These are phyloP conservation scores for Tragelaphus strepsiceros DNA, from an alignment of 2,113 vertebrate genomes.

Conservation along the genomic window DNA sequence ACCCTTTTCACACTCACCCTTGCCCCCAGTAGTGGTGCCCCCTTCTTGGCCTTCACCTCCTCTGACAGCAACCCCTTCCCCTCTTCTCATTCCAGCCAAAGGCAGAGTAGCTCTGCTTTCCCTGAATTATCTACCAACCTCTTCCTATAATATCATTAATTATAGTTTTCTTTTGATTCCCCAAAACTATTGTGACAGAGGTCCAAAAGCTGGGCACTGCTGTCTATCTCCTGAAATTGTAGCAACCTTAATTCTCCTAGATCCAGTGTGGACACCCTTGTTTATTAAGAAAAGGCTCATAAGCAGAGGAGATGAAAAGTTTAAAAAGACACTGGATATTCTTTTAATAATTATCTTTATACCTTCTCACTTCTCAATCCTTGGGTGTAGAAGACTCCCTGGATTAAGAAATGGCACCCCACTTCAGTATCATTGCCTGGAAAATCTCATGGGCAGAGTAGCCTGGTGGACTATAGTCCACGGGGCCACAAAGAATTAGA, in stretches of 20 bases:
- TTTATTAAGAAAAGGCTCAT: not conserved
- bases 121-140: not conserved
- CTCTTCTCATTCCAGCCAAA: not conserved
- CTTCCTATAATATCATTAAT: not conserved
- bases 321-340: not conserved
- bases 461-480: not conserved
- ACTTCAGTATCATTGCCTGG: not conserved
- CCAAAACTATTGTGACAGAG: not conserved
- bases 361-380: not conserved
- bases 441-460: not conserved
- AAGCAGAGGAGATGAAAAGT: not conserved
- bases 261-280: not conserved
- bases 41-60: not conserved
- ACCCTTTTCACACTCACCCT: not conserved
- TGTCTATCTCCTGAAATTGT: not conserved
- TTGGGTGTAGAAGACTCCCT: not conserved
- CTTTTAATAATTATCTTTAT: not conserved
- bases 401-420: not conserved
- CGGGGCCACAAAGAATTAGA: not conserved
- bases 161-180: not conserved
- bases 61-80: rapidly evolving
- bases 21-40: rapidly evolving
- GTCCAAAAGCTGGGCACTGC: not conserved
- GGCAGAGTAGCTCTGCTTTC: not conserved
- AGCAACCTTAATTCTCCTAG: not conserved